phyloP scores from a whole-genome alignment of 2,888 invertebrate species.

The Erannis defoliaria region DNA sequence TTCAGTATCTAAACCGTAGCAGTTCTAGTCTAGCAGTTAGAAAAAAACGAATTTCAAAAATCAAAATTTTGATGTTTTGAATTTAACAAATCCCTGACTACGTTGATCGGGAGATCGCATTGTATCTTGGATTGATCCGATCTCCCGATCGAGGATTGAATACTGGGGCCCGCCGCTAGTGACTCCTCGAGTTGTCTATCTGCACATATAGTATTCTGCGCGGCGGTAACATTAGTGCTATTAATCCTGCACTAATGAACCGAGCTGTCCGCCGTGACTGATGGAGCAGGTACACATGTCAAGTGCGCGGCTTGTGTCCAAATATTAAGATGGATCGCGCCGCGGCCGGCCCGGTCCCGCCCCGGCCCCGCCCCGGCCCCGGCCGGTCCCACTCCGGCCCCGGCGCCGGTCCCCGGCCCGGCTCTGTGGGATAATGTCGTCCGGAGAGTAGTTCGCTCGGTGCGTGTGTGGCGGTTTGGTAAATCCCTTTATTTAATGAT shows the following conservation, averaged over 20 bases:
- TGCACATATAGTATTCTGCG: not conserved
- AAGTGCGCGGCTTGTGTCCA: constrained; percentile 27
- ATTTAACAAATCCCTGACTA: too few species aligned
- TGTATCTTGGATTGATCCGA: too few species aligned
- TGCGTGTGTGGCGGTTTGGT: not conserved
- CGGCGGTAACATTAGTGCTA: constrained; percentile 45
- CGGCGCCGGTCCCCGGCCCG: too few species aligned
- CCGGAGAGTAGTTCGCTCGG: not conserved
- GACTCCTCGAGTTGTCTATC: not conserved
- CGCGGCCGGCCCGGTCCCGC: constrained; percentile 4
- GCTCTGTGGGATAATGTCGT: constrained; percentile 9
- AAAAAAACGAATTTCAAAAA: too few species aligned
- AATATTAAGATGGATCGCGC: constrained; percentile 34
- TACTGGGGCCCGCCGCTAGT: too few species aligned
- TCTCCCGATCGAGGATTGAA: too few species aligned
- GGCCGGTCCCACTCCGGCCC: not conserved
- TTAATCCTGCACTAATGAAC: constrained; percentile 61
- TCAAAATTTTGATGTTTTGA: too few species aligned
- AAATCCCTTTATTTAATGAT: not conserved
- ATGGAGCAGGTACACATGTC: constrained; percentile 42
- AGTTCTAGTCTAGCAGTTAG: too few species aligned
- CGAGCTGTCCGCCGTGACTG: constrained; percentile 49
- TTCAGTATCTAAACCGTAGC: too few species aligned
- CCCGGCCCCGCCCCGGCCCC: not conserved
- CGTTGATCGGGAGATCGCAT: too few species aligned